A percentile compares a stretch with the other conserved stretches of the same genome.
These are phyloP conservation scores for Meandrusa payeni DNA, from an alignment of 2,888 invertebrate genomes.

Conservation along the genomic window DNA sequence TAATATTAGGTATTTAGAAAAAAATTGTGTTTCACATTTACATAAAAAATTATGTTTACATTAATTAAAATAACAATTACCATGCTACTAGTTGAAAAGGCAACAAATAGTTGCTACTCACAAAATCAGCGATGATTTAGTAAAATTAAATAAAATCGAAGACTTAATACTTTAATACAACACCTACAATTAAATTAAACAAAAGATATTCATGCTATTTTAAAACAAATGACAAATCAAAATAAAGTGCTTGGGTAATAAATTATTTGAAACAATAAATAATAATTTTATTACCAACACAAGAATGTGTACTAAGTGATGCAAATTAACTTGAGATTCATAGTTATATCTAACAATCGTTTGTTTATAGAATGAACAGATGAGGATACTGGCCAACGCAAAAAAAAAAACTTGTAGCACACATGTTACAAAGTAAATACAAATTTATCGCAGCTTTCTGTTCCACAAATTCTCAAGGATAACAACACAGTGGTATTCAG, in stretches of 20 bases:
- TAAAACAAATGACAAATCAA: constrained; percentile 4
- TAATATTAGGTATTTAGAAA: too few species aligned
- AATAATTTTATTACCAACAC: background rate
- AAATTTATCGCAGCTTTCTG: constrained; percentile 38
- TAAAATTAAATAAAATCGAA: background rate
- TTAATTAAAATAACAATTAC: too few species aligned
- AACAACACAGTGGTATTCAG: background rate
- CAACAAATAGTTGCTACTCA: constrained; percentile 1
- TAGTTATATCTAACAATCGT: constrained; percentile 23
- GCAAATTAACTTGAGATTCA: constrained; percentile 9
- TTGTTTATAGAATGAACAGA: constrained; percentile 49
- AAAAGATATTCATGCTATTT: constrained; percentile 15
- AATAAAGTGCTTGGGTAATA: constrained; percentile 1
- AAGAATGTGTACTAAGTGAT: background rate
- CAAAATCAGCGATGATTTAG: background rate
- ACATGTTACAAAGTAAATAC: constrained; percentile 62
- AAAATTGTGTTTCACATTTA: too few species aligned
- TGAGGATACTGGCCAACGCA: constrained; percentile 34
- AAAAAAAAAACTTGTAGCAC: constrained; percentile 46
- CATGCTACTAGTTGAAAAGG: constrained; percentile 3
- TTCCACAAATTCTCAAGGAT: constrained; percentile 32
- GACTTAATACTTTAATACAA: background rate
- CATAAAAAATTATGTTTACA: too few species aligned
- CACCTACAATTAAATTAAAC: background rate
- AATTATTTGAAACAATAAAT: background rate